Conservation (phyloP, 2,888 invertebrate genomes). For the Dione vanillae region DNA sequence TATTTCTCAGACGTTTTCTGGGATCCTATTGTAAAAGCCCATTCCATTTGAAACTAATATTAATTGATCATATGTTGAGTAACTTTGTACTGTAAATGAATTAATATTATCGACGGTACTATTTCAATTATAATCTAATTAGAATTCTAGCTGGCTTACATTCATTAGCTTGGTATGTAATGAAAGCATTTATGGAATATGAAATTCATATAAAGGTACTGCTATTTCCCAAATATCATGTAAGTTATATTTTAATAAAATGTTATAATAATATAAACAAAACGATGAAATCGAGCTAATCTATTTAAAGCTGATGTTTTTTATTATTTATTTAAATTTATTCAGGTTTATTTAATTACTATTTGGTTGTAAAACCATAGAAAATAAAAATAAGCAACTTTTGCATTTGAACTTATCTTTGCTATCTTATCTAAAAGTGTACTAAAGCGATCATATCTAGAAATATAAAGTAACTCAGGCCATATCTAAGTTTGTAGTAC, state of each 20-base stretch:
- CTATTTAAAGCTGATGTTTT: too few species aligned
- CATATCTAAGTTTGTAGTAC: constrained; percentile 2
- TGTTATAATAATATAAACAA: too few species aligned
- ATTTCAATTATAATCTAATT: constrained; percentile 16
- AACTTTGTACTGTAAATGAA: not conserved
- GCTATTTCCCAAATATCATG: too few species aligned
- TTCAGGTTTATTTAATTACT: too few species aligned
- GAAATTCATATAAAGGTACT: constrained; percentile 5
- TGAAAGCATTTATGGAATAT: constrained; percentile 3
- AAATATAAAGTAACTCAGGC: not conserved
- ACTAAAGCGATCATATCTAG: not conserved
- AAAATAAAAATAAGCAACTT: too few species aligned
- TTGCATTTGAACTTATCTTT: not conserved
- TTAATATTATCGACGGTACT: not conserved
- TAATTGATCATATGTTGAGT: too few species aligned
- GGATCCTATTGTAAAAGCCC: too few species aligned
- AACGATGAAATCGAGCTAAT: too few species aligned
- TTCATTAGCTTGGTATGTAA: constrained; percentile 17
- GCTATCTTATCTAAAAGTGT: not conserved
- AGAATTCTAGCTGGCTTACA: constrained; percentile 10
- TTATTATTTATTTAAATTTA: too few species aligned
- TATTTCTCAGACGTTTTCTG: too few species aligned
- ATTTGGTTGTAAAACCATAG: too few species aligned
- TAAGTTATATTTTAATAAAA: not conserved
- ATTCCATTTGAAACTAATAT: too few species aligned